Conservation (phyloP, 2,888 invertebrate genomes). For the Tachina fera region DNA sequence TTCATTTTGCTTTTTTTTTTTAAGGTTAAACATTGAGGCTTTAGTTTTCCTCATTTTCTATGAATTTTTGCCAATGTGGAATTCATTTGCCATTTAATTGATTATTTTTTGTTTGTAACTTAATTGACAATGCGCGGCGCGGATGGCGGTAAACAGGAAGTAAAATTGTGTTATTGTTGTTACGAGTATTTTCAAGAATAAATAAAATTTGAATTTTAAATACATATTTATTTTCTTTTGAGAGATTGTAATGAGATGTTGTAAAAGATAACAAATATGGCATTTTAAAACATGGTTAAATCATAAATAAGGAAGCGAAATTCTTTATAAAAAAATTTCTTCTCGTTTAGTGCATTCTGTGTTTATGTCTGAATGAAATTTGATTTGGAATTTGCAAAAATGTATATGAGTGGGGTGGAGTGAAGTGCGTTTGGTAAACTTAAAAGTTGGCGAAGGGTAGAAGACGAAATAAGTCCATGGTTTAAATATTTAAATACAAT, state of each 20-base stretch:
- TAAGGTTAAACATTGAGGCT: conserved; percentile 69
- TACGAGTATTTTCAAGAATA: conserved; percentile 51
- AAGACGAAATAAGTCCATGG: too few species aligned
- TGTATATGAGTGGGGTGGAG: too few species aligned
- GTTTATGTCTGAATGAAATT: neutral
- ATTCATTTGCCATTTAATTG: conserved; percentile 65
- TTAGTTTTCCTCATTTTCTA: conserved; percentile 63
- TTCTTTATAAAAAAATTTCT: conserved; percentile 4
- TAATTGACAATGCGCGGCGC: conserved; percentile 32
- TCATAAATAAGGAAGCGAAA: conserved; percentile 31
- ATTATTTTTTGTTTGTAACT: conserved; percentile 31
- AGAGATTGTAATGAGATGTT: conserved; percentile 39
- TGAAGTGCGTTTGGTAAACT: neutral
- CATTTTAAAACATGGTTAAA: conserved; percentile 3
- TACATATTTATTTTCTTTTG: conserved; percentile 18
- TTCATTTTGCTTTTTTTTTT: conserved; percentile 48
- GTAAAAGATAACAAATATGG: conserved; percentile 29
- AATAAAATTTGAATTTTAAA: conserved; percentile 41
- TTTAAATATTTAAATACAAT: too few species aligned
- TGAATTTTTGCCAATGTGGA: conserved; percentile 60
- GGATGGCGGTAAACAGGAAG: conserved; percentile 56
- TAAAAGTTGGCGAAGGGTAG: too few species aligned
- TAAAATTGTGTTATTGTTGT: conserved; percentile 27
- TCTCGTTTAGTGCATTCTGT: neutral
- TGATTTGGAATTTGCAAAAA: neutral